These are phyloP conservation scores for Paratilapia polleni DNA, from an alignment of 2,113 vertebrate species.

Conservation along the genomic window DNA sequence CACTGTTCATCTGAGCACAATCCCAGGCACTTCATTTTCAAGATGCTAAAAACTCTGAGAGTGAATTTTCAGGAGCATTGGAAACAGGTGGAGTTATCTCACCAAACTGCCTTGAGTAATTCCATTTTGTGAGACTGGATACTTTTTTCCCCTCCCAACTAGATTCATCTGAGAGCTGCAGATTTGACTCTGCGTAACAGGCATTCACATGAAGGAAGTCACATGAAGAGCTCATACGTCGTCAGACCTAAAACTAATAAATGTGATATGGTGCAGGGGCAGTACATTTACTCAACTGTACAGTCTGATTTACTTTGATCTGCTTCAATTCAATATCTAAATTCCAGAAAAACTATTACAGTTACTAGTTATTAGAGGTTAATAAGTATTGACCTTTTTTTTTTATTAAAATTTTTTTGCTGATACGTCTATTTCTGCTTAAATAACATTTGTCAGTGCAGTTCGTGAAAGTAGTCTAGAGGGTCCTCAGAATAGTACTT, in stretches of 20 bases:
- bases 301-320: background rate
- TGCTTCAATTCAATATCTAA: background rate
- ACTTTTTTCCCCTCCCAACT: background rate
- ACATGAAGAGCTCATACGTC: background rate
- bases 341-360: background rate
- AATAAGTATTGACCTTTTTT: background rate
- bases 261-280: background rate
- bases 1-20: slow-evolving; percentile 4
- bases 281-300: background rate
- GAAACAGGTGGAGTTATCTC: slow-evolving; percentile 54
- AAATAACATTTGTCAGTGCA: background rate
- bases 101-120: slow-evolving; percentile 15
- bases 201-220: background rate
- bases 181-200: slow-evolving; percentile 2
- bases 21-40: slow-evolving; percentile 13
- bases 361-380: background rate
- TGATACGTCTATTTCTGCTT: background rate
- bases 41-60: slow-evolving; percentile 17
- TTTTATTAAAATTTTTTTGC: background rate
- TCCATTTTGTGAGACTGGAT: slow-evolving; percentile 27
- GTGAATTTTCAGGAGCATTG: slow-evolving; percentile 7
- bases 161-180: slow-evolving; percentile 49
- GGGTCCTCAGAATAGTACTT: background rate
- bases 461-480: background rate
- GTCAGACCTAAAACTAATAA: background rate